Base-by-base conservation (phyloP, 2,113 vertebrate genomes). In the Echinops telfairi region DNA sequence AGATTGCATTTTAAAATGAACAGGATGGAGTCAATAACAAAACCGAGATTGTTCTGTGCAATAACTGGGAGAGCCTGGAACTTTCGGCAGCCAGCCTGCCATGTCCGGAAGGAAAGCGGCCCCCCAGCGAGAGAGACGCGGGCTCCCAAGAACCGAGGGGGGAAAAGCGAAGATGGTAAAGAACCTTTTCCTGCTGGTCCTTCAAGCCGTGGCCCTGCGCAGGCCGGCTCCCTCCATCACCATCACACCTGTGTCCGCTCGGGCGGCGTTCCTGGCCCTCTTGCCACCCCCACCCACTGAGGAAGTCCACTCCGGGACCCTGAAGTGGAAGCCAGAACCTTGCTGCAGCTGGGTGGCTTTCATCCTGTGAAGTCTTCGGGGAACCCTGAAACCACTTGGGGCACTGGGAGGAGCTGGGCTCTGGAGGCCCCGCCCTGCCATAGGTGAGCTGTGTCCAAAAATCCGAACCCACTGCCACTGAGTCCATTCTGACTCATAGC, bases 1-100 rank as follows among this genome's bases (percentile, higher is more conserved):
- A 93, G 70, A 91, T 27, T 15, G 23, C 66, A 16, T 76, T 89
- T 95, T 53, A 10, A 81, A 81, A 86, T 31, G 77, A 91, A 75
- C 57, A 38, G 20, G 27, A 20, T 14, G 25, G 70, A 23, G 60
- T 43, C 73, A 80, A 60, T 33, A 58, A 83, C 58, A 14, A 70
- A 76, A 84, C 40, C 15, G 60, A 81, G 38, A 84, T 20, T 77
- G 17, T 79, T 83, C 31, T 86, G 77, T 86, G 77, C 76, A 78
- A 73, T 81, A 62, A 71, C 33, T 2, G 3, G 27, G 73, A 81
- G 62, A 11, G 53, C 40, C 33, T 14, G 40, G 83, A 10, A 88
- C 82, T 23, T 40, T 29, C 23, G 0, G 17, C 66, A 66, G n/a
- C 1, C 0, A 4, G 78, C 85, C 75, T 11, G 60, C 23, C 27